Base-by-base conservation (phyloP, 2,888 invertebrate species). In the Dorcus parallelipipedus region DNA sequence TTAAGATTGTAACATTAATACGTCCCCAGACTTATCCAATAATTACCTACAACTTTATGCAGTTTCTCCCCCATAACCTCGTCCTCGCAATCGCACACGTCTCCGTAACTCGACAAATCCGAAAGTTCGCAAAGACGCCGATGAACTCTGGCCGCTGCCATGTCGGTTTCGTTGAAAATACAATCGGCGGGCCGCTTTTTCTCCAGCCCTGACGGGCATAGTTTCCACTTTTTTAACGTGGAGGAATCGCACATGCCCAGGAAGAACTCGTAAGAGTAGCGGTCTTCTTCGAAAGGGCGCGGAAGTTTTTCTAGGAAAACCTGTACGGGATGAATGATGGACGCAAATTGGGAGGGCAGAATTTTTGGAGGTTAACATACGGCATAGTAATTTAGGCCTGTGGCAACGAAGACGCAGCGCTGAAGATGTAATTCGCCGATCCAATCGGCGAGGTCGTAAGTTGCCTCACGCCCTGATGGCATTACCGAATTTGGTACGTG, bases 341-440 rank as follows among this genome's bases (percentile, higher is more conserved):
- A 17, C 51, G 17, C 4, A 10, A 23, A 6, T 10, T 45, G 56
- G 33, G 23, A 20, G 7, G 14, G 14, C 14, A 17, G n/a, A 14
- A 56, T 40, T 9, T 47, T 39, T 43, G 26, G n/a, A 43, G 41
- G 52, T 52, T 52, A 53, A 66, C 73, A 71, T 67, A 80, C 80
- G 49, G 78, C 78, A 66, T 77, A 80, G 69, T 76, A 78, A 63
- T 75, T 74, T 62, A 80, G 76, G 14, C 80, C 80, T 54, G 80
- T 76, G 65, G 79, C 80, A 9, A 81, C 77, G 55, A 81, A 73
- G 38, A 74, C 77, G 59, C 80, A 81, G 41, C 77, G 76, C 67
- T 81, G 79, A 38, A 81, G 69, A 66, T 80, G 73, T 45, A 81
- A 67, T 55, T 75, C 70, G 47, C 66, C 66, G 9, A 77, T 73